Conservation (phyloP, 2,113 vertebrate species). For the Danio rerio region DNA sequence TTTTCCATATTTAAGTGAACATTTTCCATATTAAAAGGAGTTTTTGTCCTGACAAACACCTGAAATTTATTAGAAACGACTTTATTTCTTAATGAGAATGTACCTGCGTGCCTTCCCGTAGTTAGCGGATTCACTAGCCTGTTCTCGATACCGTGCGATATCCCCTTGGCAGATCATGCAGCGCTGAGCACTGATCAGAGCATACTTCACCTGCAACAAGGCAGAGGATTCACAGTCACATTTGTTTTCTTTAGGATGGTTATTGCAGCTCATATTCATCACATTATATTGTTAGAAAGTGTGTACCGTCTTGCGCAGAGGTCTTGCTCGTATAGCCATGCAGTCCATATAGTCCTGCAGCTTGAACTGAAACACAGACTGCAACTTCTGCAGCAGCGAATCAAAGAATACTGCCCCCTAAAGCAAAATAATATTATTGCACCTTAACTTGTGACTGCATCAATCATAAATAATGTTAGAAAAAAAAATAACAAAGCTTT, state of each 20-base stretch:
- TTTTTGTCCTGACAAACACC: too few relatives aligned
- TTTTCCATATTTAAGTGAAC: too few relatives aligned
- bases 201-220: constrained; percentile 92
- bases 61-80: too few relatives aligned
- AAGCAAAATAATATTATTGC: constrained; percentile 34
- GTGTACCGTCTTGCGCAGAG: constrained; percentile 89
- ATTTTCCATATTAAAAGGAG: too few relatives aligned
- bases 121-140: constrained; percentile 94
- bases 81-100: neutral
- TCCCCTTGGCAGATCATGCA: constrained; percentile 98
- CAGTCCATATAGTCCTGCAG: constrained; percentile 97
- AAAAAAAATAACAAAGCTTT: too few relatives aligned
- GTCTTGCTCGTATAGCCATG: constrained; percentile 91
- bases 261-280: neutral
- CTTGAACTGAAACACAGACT: constrained; percentile 92
- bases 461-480: too few relatives aligned
- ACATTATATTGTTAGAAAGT: neutral
- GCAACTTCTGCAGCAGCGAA: constrained; percentile 90
- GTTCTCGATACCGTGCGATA: constrained; percentile 94
- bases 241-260: neutral
- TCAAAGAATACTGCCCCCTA: constrained; percentile 95
- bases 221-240: constrained; percentile 30
- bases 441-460: too few relatives aligned
- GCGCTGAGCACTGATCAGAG: constrained; percentile 94
- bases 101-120: constrained; percentile 98